phyloP scores from a whole-genome alignment of 2,113 vertebrate genomes.

The Callionymus lyra region DNA sequence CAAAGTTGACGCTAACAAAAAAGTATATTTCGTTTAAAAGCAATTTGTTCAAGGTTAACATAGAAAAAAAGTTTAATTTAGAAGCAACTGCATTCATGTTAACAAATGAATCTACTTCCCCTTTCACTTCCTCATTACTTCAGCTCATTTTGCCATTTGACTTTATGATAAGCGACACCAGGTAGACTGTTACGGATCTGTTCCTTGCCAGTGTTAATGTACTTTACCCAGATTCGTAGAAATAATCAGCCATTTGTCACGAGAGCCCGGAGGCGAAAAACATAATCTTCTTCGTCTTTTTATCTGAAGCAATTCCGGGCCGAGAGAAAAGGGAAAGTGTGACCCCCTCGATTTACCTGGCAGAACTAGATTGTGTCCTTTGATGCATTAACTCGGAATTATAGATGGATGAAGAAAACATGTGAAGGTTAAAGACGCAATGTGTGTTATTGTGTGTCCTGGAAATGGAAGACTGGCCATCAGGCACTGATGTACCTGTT shows the following conservation, averaged over 20 bases:
- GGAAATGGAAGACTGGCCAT: slow-evolving; percentile 24
- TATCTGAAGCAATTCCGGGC: slow-evolving; percentile 13
- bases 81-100: no score
- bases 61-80: no score
- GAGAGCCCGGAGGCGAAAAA: slow-evolving; percentile 17
- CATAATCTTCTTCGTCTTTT: slow-evolving; percentile 19
- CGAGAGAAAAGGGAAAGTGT: slow-evolving; percentile 39
- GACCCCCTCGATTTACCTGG: slow-evolving; percentile 34
- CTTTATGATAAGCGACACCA: not conserved
- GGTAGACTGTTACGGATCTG: not conserved
- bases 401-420: slow-evolving; percentile 37
- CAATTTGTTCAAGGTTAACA: no score
- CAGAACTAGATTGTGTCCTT: no score
- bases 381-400: slow-evolving; percentile 5
- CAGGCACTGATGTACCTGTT: slow-evolving; percentile 55
- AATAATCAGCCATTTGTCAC: slow-evolving; percentile 20
- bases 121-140: no score
- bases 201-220: not conserved
- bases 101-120: not conserved
- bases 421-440: slow-evolving; percentile 13
- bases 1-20: no score
- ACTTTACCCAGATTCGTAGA: not conserved
- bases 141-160: not conserved
- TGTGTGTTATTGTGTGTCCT: slow-evolving; percentile 4
- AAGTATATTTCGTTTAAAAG: no score